A percentile compares a stretch with the other conserved stretches of the same genome.
These are phyloP conservation scores for Chydorus sphaericus DNA, from an alignment of 2,888 invertebrate genomes.

Conservation along the genomic window DNA sequence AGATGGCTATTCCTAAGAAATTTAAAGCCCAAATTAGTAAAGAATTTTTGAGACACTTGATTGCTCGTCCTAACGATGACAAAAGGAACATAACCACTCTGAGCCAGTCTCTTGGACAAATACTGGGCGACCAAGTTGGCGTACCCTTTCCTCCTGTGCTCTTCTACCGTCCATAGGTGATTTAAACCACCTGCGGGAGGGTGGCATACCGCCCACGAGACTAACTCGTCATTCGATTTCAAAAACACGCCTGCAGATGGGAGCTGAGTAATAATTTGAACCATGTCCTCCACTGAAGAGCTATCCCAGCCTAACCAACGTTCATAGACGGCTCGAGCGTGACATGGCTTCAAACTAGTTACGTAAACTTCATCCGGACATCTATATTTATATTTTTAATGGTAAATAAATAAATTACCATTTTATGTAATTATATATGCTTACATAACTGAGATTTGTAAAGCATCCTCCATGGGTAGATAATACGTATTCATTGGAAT, in stretches of 20 bases:
- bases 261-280: background rate
- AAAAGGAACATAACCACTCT: background rate
- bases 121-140: background rate
- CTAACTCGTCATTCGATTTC: background rate
- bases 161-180: background rate
- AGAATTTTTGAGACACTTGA: background rate
- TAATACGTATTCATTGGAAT: background rate
- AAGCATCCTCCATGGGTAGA: background rate
- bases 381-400: background rate
- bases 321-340: background rate
- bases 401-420: background rate
- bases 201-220: background rate
- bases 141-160: background rate
- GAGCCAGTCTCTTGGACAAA: background rate
- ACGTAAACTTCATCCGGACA: background rate
- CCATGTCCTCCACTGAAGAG: background rate
- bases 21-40: background rate
- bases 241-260: background rate
- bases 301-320: background rate
- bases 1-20: background rate
- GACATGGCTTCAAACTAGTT: background rate
- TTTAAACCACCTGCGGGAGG: background rate
- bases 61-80: background rate
- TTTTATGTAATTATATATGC: background rate
- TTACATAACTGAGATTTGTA: background rate